Percentiles rank a stretch among this genome's conserved stretches.
Evolutionary conservation across 1,140 invertebrate genomes (phyloP).

Genomic region (Patella vulgata): DNA sequence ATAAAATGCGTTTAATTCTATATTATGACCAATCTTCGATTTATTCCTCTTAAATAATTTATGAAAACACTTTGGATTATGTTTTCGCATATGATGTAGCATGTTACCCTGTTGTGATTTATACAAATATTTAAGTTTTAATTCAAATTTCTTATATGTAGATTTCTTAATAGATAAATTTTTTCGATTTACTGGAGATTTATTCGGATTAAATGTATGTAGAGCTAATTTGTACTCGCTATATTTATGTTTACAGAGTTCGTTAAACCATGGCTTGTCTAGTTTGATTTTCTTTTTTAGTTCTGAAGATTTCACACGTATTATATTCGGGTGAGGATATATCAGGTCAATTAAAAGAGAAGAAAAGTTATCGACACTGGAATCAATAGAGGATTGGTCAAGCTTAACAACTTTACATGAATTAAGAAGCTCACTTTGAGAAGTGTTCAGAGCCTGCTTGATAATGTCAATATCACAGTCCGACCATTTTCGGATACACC

Average conservation of each 20-base stretch:
- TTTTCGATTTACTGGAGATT: neutral
- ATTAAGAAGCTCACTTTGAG: neutral
- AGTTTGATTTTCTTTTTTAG: neutral
- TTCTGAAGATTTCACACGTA: neutral
- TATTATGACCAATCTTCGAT: neutral
- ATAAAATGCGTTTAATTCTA: constrained; percentile 1
- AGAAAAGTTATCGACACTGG: constrained; percentile 7
- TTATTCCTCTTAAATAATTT: constrained; percentile 3
- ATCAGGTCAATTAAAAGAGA: neutral
- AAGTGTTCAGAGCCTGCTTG: too few species aligned
- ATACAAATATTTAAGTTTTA: constrained; percentile 4
- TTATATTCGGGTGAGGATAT: constrained; percentile 1
- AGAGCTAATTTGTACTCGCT: neutral
- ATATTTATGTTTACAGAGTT: neutral
- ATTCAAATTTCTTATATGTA: constrained; percentile 7
- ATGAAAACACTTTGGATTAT: constrained; percentile 15
- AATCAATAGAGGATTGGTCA: constrained; percentile 1
- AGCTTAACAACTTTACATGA: neutral
- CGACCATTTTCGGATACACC: neutral
- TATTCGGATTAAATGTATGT: constrained; percentile 6
- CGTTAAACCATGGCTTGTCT: constrained; percentile 21
- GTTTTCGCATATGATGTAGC: constrained; percentile 4
- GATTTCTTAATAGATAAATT: neutral
- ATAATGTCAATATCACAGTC: neutral
- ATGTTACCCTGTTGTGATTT: constrained; percentile 8